Evolutionary conservation across 2,888 invertebrate species (phyloP), one percentile per base, ranked within the genome.

Genomic region (Agrochola macilenta): DNA sequence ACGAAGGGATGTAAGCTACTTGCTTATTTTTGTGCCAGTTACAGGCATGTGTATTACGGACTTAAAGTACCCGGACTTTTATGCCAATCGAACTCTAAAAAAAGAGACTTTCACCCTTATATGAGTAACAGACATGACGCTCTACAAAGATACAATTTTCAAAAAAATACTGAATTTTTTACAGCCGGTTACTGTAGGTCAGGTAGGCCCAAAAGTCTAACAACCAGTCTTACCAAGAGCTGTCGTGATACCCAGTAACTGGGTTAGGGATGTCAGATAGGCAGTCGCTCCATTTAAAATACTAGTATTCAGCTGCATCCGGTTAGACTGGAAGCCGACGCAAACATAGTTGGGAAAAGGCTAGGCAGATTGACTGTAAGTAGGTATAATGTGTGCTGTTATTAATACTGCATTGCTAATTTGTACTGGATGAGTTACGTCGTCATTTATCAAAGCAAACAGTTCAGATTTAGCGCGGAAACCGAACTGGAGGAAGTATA

Each of bases 361-460:
- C n/a, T n/a, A n/a, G 57, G 57, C 57, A 57, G 57, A n/a, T 57
- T 54, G 11, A 57, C 30, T 17, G 30, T 12, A 14, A 17, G 39
- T 61, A 60, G 11, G 43, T 77, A 26, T 46, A 46, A 43, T 39
- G 23, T 54, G 12, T n/a, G 57, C 26, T 14, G 35, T 70, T 61
- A 61, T 39, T n/a, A 68, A 70, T 7, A 39, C 76, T 70, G 39
- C 46, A 65, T 14, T 23, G 60, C 54, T 61, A 70, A 70, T 83
- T 66, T 66, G 61, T 68, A 61, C 49, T 66, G 69, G 23, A 54
- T 70, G 65, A 80, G 30, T 83, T 49, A 70, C 46, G 46, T 43
- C 70, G 26, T 66, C 65, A 46, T 81, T 52, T 78, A 83, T 70
- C 60, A 83, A 76, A 82, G 63, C 64, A 82, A 77, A 66, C 78